Percentiles rank a stretch among this genome's conserved stretches.
Conservation (phyloP, 2,888 invertebrate genomes). For the Ichneumon xanthorius region DNA sequence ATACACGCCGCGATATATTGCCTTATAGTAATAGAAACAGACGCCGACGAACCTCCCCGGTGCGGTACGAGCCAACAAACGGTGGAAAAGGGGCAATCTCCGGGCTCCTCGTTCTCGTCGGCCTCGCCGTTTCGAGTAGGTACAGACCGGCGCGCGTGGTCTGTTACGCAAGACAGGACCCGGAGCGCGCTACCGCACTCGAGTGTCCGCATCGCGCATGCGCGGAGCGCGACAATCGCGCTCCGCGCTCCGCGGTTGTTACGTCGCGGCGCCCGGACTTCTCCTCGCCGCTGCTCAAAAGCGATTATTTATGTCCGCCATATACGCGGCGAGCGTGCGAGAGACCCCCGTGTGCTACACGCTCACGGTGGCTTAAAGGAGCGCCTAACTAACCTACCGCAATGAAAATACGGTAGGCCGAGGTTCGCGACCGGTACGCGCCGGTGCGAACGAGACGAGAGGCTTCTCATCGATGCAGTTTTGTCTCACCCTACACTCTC, state of each 20-base stretch:
- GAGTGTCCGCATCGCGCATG: conserved; percentile 25
- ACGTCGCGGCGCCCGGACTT: background rate
- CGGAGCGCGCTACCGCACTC: conserved; percentile 3
- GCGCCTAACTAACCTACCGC: conserved; percentile 80
- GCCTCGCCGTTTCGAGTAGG: conserved; percentile 28
- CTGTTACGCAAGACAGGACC: conserved; percentile 61
- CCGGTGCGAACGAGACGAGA: conserved; percentile 5
- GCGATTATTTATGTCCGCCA: conserved; percentile 77
- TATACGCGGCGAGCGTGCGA: conserved; percentile 56
- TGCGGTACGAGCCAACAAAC: conserved; percentile 46
- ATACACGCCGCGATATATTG: conserved; percentile 56
- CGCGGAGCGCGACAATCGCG: conserved; percentile 63
- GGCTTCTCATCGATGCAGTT: conserved; percentile 24
- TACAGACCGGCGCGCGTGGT: conserved; percentile 12
- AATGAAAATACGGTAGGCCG: conserved; percentile 71
- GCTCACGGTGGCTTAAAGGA: conserved; percentile 65
- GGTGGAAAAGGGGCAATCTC: conserved; percentile 54
- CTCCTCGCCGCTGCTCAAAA: conserved; percentile 63
- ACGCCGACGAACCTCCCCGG: conserved; percentile 37
- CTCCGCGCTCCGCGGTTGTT: conserved; percentile 25
- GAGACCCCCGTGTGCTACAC: conserved; percentile 39
- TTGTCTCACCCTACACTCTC: background rate
- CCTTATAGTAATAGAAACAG: conserved; percentile 60
- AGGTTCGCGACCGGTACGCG: conserved; percentile 15
- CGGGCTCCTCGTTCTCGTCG: conserved; percentile 50